phyloP scores from a whole-genome alignment of 2,888 invertebrate genomes.

The Dicranocentrus wangi region DNA sequence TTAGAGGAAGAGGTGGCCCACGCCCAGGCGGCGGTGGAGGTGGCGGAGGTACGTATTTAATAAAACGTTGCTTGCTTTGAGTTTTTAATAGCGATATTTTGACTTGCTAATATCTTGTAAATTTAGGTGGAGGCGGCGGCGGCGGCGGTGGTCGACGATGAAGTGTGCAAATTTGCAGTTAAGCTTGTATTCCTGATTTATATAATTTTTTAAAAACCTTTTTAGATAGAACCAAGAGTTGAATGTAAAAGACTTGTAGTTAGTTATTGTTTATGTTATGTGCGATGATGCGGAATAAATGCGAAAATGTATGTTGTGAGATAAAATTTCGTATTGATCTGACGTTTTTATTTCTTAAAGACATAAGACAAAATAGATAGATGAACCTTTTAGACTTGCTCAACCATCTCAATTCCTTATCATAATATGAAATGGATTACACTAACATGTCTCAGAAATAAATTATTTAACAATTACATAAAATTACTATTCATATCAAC shows the following conservation, averaged over 20 bases:
- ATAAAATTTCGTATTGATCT: no score
- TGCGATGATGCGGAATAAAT: no score
- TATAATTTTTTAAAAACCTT: no score
- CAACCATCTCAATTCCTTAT: neutral
- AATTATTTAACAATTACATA: no score
- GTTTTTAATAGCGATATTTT: neutral
- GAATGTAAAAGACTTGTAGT: no score
- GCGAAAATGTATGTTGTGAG: no score
- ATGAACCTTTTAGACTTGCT: neutral
- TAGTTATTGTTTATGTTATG: no score
- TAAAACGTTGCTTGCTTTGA: neutral
- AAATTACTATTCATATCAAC: no score
- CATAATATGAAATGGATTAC: neutral
- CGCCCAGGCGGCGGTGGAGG: constrained; percentile 66
- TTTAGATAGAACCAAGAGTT: no score
- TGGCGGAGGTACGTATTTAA: constrained; percentile 33
- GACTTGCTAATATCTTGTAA: no score
- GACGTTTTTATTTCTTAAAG: neutral
- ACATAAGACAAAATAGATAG: constrained; percentile 17
- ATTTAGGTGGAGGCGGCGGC: constrained; percentile 4
- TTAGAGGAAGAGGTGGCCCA: constrained; percentile 62
- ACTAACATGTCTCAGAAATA: no score
- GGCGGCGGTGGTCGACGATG: neutral
- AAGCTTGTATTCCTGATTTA: no score
- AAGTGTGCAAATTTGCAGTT: neutral